phyloP scores from a whole-genome alignment of 2,113 vertebrate species.

The Hystrix brachyura region DNA sequence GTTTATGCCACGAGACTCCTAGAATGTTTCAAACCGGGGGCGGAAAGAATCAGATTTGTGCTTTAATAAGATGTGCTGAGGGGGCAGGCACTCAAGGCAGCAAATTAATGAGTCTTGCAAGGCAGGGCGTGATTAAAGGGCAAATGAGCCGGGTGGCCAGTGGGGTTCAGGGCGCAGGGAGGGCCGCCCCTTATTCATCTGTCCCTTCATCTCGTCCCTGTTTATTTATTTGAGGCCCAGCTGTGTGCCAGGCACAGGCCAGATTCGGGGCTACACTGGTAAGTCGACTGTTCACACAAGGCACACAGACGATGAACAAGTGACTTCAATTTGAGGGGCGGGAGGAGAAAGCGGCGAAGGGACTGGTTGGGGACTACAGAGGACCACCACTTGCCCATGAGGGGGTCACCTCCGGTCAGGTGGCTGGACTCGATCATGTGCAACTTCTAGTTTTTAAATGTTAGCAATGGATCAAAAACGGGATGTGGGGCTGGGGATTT shows the following conservation, averaged over 20 bases:
- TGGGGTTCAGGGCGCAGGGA: not conserved
- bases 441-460: not conserved
- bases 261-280: not conserved
- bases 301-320: not conserved
- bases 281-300: not conserved
- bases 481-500: too few relatives aligned
- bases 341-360: not conserved
- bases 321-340: fast-evolving
- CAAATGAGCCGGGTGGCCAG: not conserved
- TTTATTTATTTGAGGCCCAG: not conserved
- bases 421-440: not conserved
- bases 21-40: not conserved
- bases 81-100: not conserved
- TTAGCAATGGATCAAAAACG: not conserved
- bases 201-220: too few relatives aligned
- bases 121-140: constrained; percentile 36
- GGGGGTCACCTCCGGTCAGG: not conserved
- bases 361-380: not conserved
- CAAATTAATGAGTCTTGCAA: not conserved
- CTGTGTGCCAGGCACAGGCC: not conserved
- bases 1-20: not conserved
- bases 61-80: not conserved
- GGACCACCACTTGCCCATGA: fast-evolving
- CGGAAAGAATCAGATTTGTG: constrained; percentile 26
- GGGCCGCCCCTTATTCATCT: not conserved